phyloP scores from a whole-genome alignment of 2,888 invertebrate species.

The Hyppa rectilinea region DNA sequence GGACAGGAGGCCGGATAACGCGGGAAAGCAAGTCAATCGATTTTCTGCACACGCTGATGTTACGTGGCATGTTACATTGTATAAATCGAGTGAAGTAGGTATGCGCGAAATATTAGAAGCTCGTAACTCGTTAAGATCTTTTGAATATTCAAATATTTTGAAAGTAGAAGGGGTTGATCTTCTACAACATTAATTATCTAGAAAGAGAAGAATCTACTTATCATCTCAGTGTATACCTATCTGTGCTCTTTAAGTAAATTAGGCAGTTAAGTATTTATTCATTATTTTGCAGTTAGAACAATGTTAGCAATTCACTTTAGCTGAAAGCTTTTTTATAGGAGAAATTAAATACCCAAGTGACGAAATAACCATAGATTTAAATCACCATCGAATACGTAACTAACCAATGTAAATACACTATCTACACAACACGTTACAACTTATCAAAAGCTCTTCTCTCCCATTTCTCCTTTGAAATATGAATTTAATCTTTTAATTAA shows the following conservation, averaged over 20 bases:
- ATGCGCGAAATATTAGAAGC: constrained; percentile 20
- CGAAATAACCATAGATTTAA: not conserved
- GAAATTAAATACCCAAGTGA: not conserved
- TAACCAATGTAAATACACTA: constrained; percentile 15
- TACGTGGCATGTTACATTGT: constrained; percentile 29
- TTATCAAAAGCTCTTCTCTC: constrained; percentile 21
- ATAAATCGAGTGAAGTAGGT: constrained; percentile 18
- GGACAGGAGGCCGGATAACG: constrained; percentile 39
- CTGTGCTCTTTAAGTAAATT: not conserved
- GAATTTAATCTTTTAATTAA: constrained; percentile 58
- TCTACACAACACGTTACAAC: constrained; percentile 17
- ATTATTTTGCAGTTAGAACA: not conserved
- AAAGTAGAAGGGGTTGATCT: constrained; percentile 8
- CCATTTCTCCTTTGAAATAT: constrained; percentile 46
- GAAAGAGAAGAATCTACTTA: constrained; percentile 8
- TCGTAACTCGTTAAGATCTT: not conserved
- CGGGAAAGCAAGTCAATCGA: constrained; percentile 42
- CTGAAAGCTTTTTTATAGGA: not conserved
- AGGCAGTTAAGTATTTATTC: not conserved
- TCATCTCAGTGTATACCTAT: not conserved
- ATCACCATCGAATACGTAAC: constrained; percentile 12
- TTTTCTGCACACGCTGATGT: constrained; percentile 39
- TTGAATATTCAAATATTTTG: constrained; percentile 50
- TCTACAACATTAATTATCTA: constrained; percentile 15
- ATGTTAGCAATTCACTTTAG: not conserved